phyloP scores from a whole-genome alignment of 2,888 invertebrate species.

The Andrena haemorrhoa region DNA sequence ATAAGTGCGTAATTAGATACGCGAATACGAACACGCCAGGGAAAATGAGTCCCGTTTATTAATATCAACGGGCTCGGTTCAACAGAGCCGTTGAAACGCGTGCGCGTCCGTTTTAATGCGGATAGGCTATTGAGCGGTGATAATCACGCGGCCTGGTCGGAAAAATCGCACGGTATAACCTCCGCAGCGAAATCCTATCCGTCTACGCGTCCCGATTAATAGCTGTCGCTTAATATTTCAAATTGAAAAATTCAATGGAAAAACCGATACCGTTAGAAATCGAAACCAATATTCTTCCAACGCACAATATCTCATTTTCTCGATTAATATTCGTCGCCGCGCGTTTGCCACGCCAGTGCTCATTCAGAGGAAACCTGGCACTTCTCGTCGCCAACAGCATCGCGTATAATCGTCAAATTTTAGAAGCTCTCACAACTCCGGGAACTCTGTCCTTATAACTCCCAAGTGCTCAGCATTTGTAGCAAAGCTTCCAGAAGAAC shows the following conservation, averaged over 20 bases:
- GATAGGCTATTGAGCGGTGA: conserved; percentile 20
- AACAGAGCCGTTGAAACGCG: conserved; percentile 42
- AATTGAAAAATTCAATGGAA: not conserved
- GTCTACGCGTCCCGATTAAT: not conserved
- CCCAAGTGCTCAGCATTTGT: too few species aligned
- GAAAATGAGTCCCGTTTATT: conserved; percentile 67
- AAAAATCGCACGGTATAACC: conserved; percentile 5
- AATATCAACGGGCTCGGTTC: conserved; percentile 51
- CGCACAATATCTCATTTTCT: too few species aligned
- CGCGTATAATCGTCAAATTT: too few species aligned
- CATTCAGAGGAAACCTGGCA: too few species aligned
- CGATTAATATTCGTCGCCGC: too few species aligned
- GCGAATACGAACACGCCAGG: conserved; percentile 56
- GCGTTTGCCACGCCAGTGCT: too few species aligned
- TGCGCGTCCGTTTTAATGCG: conserved; percentile 5
- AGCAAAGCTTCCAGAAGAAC: too few species aligned
- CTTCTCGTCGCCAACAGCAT: too few species aligned
- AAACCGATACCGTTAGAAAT: too few species aligned
- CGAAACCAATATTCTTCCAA: too few species aligned
- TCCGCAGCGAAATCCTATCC: not conserved
- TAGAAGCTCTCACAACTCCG: too few species aligned
- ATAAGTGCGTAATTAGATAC: conserved; percentile 72
- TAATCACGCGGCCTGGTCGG: conserved; percentile 12
- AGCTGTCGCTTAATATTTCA: not conserved
- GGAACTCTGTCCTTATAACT: too few species aligned